phyloP scores from a whole-genome alignment of 2,888 invertebrate genomes.

The Rhagonycha fulva region DNA sequence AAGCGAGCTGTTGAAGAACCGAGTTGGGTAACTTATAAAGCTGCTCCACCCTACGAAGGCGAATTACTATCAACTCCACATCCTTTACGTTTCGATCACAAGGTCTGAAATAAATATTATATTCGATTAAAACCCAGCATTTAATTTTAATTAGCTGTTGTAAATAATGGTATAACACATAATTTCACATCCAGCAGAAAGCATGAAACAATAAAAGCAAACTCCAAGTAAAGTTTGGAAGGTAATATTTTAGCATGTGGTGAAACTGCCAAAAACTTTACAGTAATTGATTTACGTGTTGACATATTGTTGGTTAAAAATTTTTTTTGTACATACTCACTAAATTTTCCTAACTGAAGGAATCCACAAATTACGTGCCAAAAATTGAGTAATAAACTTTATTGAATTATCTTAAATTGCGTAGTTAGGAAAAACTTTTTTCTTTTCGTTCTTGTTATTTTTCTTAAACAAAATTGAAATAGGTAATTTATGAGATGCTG shows the following conservation, averaged over 20 bases:
- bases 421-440: neutral
- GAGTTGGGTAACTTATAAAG: slow-evolving; percentile 68
- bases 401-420: neutral
- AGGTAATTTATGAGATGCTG: neutral
- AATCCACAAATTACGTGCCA: neutral
- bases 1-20: slow-evolving; percentile 73
- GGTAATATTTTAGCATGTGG: neutral
- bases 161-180: neutral
- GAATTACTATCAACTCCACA: slow-evolving; percentile 72
- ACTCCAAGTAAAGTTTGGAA: neutral
- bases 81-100: slow-evolving; percentile 74
- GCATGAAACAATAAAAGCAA: neutral
- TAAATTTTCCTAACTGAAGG: neutral
- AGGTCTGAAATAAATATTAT: slow-evolving; percentile 60
- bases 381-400: neutral
- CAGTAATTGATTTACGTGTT: neutral
- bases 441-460: no score
- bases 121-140: neutral
- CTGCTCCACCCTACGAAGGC: slow-evolving; percentile 66
- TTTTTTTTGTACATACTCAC: neutral
- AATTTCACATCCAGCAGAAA: neutral
- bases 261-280: neutral
- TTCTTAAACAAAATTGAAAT: neutral
- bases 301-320: neutral
- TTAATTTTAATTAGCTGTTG: neutral